Evolutionary conservation across 2,797 vertebrate species (phyloP).

Genomic region (Crypturellus tataupa): DNA sequence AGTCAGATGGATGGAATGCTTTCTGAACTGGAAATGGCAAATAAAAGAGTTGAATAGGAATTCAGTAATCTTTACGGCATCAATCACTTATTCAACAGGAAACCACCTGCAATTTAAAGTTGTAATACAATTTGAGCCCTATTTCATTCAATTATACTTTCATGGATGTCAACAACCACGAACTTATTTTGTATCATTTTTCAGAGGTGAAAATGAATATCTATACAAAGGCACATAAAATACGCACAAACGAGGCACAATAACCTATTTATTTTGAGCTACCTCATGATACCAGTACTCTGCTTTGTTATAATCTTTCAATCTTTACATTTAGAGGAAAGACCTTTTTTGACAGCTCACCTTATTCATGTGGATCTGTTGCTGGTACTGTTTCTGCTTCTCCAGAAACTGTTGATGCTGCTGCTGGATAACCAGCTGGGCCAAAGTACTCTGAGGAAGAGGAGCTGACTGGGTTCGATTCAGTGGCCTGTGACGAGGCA

Average conservation of each 20-base stretch:
- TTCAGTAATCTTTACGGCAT: background rate
- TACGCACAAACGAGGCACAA: background rate
- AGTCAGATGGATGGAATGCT: background rate
- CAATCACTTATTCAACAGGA: background rate
- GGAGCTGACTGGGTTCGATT: conserved; percentile 98
- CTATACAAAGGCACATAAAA: background rate
- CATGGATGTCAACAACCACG: background rate
- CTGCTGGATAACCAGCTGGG: conserved; percentile 97
- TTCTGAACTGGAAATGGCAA: background rate
- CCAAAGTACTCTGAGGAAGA: conserved; percentile 95
- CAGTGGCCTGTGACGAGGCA: conserved; percentile 94
- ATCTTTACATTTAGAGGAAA: background rate
- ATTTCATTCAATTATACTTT: background rate
- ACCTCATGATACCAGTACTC: background rate
- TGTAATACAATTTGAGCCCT: background rate
- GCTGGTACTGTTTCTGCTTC: conserved; percentile 98
- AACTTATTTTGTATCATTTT: background rate
- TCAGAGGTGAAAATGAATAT: conserved; percentile 7
- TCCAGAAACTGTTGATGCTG: conserved; percentile 98
- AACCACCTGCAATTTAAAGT: background rate
- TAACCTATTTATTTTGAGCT: background rate
- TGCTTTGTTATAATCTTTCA: background rate
- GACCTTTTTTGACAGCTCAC: conserved; percentile 78
- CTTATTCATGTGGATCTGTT: conserved; percentile 98
- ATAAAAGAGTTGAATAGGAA: background rate